Conservation (phyloP, 1,140 invertebrate genomes). For the Brachionus sp. region DNA sequence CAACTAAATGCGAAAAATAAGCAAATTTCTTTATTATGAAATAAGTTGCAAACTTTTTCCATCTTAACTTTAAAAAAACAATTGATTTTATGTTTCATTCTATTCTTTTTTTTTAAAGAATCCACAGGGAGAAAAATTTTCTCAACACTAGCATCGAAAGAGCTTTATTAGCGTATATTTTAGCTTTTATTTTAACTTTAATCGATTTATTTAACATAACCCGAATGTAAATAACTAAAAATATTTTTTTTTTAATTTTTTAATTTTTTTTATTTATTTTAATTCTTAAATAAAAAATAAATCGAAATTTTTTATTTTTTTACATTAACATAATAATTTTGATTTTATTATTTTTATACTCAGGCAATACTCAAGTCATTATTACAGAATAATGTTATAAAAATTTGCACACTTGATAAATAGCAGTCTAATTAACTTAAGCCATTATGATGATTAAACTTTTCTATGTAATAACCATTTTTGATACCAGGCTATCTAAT, state of each 20-base stretch:
- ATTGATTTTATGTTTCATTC: constrained; percentile 17
- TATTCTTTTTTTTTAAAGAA: background rate
- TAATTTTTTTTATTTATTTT: background rate
- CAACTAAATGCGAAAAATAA: constrained; percentile 28
- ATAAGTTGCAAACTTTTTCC: constrained; percentile 6
- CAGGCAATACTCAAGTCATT: too few relatives aligned
- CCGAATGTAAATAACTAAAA: background rate
- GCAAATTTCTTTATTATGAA: background rate
- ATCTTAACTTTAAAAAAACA: background rate
- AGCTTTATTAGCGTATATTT: background rate
- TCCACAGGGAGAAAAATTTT: constrained; percentile 14
- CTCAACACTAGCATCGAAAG: background rate
- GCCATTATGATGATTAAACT: too few relatives aligned
- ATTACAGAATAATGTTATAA: too few relatives aligned
- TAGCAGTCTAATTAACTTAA: too few relatives aligned
- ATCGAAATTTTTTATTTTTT: background rate
- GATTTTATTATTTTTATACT: too few relatives aligned
- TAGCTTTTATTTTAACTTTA: background rate
- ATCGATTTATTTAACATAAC: background rate
- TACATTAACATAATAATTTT: too few relatives aligned
- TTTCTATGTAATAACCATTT: too few relatives aligned
- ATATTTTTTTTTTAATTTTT: background rate
- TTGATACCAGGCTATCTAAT: too few relatives aligned
- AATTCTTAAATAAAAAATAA: background rate
- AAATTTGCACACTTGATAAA: too few relatives aligned